phyloP scores from a whole-genome alignment of 1,140 invertebrate genomes.

The Drosophila nannoptera region DNA sequence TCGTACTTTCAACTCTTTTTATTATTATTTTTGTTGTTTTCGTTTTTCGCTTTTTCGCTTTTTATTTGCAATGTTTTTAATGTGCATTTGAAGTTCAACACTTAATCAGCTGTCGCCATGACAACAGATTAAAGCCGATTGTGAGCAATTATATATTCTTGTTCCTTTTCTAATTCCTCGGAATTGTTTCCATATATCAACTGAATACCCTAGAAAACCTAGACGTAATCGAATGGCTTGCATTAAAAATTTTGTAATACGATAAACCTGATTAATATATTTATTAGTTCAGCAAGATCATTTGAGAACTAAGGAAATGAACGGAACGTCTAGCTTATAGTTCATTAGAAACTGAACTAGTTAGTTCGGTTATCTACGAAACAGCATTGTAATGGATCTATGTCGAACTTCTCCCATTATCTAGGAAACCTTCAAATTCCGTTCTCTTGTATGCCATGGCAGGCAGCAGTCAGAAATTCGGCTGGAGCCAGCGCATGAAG shows the following conservation, averaged over 20 bases:
- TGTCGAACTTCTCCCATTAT: no score
- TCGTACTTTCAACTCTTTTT: neutral
- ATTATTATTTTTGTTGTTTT: conserved; percentile 1
- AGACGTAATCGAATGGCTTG: no score
- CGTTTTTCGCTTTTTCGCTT: neutral
- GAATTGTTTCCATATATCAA: neutral
- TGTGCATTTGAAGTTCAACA: conserved; percentile 27
- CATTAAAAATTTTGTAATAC: no score
- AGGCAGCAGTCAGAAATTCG: conserved; percentile 5
- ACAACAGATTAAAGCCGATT: conserved; percentile 28
- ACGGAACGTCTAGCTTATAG: no score
- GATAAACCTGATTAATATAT: no score
- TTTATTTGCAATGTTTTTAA: conserved; percentile 13
- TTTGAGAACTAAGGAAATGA: no score
- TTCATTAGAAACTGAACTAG: no score
- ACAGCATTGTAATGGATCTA: no score
- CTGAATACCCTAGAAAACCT: neutral
- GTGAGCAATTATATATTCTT: conserved; percentile 2
- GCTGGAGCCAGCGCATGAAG: conserved; percentile 55
- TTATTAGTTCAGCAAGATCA: no score
- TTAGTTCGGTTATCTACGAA: no score
- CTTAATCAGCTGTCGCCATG: conserved; percentile 31
- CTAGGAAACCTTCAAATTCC: no score
- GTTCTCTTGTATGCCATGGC: conserved; percentile 24
- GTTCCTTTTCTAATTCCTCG: neutral